Conservation (phyloP, 1,140 invertebrate genomes). For the Nylanderia fulva region DNA sequence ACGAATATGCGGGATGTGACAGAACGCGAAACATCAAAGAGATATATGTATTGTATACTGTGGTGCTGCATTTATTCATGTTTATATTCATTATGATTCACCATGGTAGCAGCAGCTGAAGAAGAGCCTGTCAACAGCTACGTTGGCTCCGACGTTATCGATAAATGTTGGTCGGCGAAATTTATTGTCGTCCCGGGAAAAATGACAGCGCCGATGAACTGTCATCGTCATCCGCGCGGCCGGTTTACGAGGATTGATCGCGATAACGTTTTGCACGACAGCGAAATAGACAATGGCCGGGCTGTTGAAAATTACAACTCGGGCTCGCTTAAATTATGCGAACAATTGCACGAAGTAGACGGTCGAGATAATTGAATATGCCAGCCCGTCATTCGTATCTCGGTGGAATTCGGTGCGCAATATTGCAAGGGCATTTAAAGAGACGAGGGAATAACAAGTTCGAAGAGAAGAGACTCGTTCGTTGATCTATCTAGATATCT, state of each 20-base stretch:
- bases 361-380: conserved; percentile 23
- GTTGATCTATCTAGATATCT: neutral
- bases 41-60: no score
- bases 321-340: conserved; percentile 28
- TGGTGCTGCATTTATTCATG: conserved; percentile 82
- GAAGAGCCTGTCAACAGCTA: conserved; percentile 9
- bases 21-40: neutral
- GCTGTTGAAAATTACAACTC: conserved; percentile 43
- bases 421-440: neutral
- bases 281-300: conserved; percentile 22
- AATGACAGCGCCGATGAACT: conserved; percentile 30
- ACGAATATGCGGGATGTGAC: neutral
- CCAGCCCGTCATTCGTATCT: neutral
- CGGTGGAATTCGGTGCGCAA: conserved; percentile 1
- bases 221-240: conserved; percentile 12
- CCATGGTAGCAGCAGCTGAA: conserved; percentile 29
- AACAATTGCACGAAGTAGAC: conserved; percentile 27
- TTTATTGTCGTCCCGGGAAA: conserved; percentile 56
- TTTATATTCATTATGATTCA: conserved; percentile 77
- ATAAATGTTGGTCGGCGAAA: conserved; percentile 61
- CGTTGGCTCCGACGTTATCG: neutral
- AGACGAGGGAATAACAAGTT: neutral
- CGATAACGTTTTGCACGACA: neutral
- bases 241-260: neutral
- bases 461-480: neutral